Evolutionary conservation across 2,888 invertebrate genomes (phyloP), one percentile per base, ranked within the genome.

Genomic region (Mimas tiliae): DNA sequence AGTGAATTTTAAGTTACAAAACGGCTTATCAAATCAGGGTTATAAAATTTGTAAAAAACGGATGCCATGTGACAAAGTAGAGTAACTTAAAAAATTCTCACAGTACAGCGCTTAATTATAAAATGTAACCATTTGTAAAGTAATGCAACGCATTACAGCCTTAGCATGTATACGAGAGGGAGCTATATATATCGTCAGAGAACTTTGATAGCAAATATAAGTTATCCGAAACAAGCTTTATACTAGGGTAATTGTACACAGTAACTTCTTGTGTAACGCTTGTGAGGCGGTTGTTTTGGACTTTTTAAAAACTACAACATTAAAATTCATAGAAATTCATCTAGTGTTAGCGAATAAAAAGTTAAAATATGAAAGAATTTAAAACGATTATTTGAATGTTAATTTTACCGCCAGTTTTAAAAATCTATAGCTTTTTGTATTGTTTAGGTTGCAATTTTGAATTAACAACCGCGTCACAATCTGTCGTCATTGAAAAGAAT

Each of bases 151-250:
- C 89, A 91, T 93, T 91, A 87, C 93, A 94, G 95, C 95, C 95
- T 95, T 95, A 95, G 94, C 94, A 95, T 95, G 95, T 95, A 95
- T 95, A 95, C 95, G 95, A 95, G 85, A 80, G 88, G 85, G 80
- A 76, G 87, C 92, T 86, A 86, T 81, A 84, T 50, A 81, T 81
- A 84, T 84, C 81, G 84, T 86, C 85, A 78, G 83, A 86, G 62
- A 63, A 62, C 82, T 85, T 76, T 77, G 78, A 83, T 85, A 85
- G 81, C 79, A 77, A 80, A 76, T 79, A 84, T 55, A 79, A 81
- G 83, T 86, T 87, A 87, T 85, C 90, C 86, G 85, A 83, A 83
- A 84, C 84, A 90, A 92, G 93, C 93, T 93, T 93, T 93, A 93
- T 89, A 82, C 77, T 92, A 91, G 88, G 80, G 78, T 91, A 88